These are phyloP conservation scores for Nephrotoma guestfalica DNA, from an alignment of 2,888 invertebrate genomes.

Conservation along the genomic window DNA sequence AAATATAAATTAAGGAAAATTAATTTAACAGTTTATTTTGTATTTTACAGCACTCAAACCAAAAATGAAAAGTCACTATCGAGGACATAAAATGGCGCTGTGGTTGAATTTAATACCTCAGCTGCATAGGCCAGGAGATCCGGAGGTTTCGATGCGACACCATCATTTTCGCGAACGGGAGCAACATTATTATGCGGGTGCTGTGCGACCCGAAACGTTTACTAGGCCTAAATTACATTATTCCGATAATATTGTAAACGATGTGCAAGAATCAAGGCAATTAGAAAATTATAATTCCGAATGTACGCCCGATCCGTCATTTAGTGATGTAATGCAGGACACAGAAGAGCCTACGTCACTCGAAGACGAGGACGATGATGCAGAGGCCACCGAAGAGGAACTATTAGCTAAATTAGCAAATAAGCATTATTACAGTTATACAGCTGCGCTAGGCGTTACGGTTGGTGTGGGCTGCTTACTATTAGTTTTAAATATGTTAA, in stretches of 20 bases:
- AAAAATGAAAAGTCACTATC: conserved; percentile 68
- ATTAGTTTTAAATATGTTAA: conserved; percentile 53
- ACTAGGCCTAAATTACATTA: conserved; percentile 30
- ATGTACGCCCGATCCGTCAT: conserved; percentile 14
- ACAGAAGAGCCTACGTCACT: conserved; percentile 23
- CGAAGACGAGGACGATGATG: conserved; percentile 22
- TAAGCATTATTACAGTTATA: conserved; percentile 46
- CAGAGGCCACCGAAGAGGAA: conserved; percentile 27
- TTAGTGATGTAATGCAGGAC: conserved; percentile 8
- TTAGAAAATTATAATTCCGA: conserved; percentile 11
- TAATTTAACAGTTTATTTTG: conserved; percentile 12
- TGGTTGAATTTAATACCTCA: conserved; percentile 80
- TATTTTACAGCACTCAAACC: conserved; percentile 46
- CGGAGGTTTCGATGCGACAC: conserved; percentile 53
- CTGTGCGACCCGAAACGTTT: conserved; percentile 35
- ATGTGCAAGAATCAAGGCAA: conserved; percentile 19
- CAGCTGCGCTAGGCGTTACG: conserved; percentile 62
- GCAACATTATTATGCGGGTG: conserved; percentile 59
- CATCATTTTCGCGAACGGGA: conserved; percentile 62
- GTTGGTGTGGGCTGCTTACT: conserved; percentile 60
- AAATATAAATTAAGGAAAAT: background rate
- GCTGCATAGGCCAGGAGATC: conserved; percentile 62
- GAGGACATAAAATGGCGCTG: conserved; percentile 78
- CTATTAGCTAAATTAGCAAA: conserved; percentile 38
- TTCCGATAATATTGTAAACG: conserved; percentile 11